Conservation (phyloP, 2,797 vertebrate species). For the Harpagifer antarcticus region DNA sequence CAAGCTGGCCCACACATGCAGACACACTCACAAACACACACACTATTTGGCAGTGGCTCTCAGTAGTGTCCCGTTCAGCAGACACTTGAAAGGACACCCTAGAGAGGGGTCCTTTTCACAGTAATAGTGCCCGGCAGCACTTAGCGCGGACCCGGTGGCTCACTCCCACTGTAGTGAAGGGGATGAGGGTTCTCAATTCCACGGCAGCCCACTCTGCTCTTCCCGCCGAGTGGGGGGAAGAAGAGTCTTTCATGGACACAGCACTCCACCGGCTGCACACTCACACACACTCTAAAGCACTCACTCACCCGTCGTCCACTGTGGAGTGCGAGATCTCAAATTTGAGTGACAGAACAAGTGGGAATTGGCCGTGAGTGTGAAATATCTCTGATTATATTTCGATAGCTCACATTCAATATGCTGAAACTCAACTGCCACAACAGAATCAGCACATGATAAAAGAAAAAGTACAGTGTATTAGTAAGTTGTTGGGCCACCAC, state of each 20-base stretch:
- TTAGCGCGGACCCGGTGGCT: constrained; percentile 75
- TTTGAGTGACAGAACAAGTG: constrained; percentile 72
- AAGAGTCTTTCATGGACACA: constrained; percentile 83
- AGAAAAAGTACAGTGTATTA: background rate
- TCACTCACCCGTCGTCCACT: constrained; percentile 67
- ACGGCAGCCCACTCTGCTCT: constrained; percentile 68
- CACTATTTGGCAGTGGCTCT: constrained; percentile 64
- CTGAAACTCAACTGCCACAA: constrained; percentile 42
- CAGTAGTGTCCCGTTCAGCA: constrained; percentile 77
- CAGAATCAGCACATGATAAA: constrained; percentile 17
- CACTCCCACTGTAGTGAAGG: constrained; percentile 75
- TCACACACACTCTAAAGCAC: constrained; percentile 71
- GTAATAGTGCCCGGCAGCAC: constrained; percentile 83
- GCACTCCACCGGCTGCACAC: constrained; percentile 73
- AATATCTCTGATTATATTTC: constrained; percentile 76
- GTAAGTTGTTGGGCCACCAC: background rate
- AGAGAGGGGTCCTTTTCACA: constrained; percentile 82
- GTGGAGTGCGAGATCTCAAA: constrained; percentile 73
- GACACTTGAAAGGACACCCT: constrained; percentile 83
- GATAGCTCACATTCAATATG: constrained; percentile 59
- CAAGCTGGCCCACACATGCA: constrained; percentile 64
- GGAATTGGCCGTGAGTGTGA: constrained; percentile 72
- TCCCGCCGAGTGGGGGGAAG: constrained; percentile 67
- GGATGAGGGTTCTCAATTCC: constrained; percentile 79
- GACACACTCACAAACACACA: constrained; percentile 36